Evolutionary conservation across 1,140 invertebrate genomes (phyloP), one percentile per base, ranked within the genome.

Genomic region (Brachionus manjavacas): DNA sequence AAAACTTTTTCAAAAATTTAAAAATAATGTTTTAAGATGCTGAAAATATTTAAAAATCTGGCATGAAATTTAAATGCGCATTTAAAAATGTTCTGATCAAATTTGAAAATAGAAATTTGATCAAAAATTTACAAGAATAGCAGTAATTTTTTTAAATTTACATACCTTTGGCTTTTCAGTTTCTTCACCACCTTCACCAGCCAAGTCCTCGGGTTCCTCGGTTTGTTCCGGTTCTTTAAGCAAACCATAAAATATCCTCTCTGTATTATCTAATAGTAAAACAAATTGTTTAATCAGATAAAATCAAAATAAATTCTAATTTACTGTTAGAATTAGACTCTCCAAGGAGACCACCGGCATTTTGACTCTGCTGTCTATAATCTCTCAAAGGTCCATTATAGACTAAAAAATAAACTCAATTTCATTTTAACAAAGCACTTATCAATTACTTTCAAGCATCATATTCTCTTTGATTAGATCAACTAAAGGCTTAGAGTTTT

Each of bases 401-500:
- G 25, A 83, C 41, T 80, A 14, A 52, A 78, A 28, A 25, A 25
- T n/a, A 49, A 28, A n/a, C n/a, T n/a, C n/a, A n/a, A 12, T 78
- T 52, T 52, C 20, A 41, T 12, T 11, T 41, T 20, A 41, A 20
- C 6, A 7, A 35, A 16, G 4, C 16, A 72, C 2, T 16, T 20
- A 7, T 41, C 8, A 74, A 74, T 8, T 49, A 76, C 72, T 76
- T 81, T 81, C 79, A 12, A 81, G 52, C 79, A 81, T 81, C 64
- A 81, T 68, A 12, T 81, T 81, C 25, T 81, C 79, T 60, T 68
- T 60, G 3, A 81, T 81, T 20, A 81, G n/a, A 64, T 81, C 79
- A 25, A 81, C 79, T 14, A 81, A 46, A 68, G 52, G 79, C 60
- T 81, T 81, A 35, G 79, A 81, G 14, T 81, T 81, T 81, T 81